These are phyloP conservation scores for Ectropis crepuscularia DNA, from an alignment of 2,888 invertebrate genomes.

Conservation along the genomic window DNA sequence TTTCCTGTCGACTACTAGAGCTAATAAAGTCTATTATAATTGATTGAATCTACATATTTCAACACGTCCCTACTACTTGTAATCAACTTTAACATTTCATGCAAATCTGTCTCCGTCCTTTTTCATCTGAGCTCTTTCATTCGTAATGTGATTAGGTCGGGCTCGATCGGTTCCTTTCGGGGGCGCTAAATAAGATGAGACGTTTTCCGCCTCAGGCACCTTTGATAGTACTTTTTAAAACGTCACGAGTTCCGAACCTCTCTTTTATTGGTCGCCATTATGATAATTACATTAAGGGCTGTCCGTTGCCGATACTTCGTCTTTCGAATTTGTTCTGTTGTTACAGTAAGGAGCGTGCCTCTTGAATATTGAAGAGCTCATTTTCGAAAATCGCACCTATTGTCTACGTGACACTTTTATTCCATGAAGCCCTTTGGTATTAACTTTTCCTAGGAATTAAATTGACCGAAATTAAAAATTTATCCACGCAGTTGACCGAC, in stretches of 20 bases:
- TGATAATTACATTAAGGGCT: constrained; percentile 82
- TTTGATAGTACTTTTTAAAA: constrained; percentile 73
- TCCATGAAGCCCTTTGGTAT: constrained; percentile 41
- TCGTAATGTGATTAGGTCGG: constrained; percentile 81
- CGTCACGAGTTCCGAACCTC: constrained; percentile 80
- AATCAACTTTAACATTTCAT: constrained; percentile 79
- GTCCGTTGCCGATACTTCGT: constrained; percentile 79
- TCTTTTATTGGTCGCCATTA: constrained; percentile 83
- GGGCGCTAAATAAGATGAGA: constrained; percentile 83
- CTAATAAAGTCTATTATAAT: constrained; percentile 45
- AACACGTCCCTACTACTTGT: constrained; percentile 53
- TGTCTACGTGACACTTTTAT: constrained; percentile 79
- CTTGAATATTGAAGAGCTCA: constrained; percentile 82
- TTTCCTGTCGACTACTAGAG: not conserved
- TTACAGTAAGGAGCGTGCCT: constrained; percentile 75
- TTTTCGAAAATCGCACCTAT: constrained; percentile 81
- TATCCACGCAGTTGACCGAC: constrained; percentile 48
- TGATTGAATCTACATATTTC: constrained; percentile 60
- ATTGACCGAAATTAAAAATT: constrained; percentile 62
- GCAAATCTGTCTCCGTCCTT: constrained; percentile 79
- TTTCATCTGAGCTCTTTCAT: constrained; percentile 78
- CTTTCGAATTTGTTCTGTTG: constrained; percentile 82
- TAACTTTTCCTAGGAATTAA: constrained; percentile 47
- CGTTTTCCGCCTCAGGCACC: constrained; percentile 80
- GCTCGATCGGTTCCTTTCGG: constrained; percentile 63